A percentile compares a stretch with the other conserved stretches of the same genome.
Evolutionary conservation across 2,113 vertebrate genomes (phyloP).

Genomic region (Apus apus): DNA sequence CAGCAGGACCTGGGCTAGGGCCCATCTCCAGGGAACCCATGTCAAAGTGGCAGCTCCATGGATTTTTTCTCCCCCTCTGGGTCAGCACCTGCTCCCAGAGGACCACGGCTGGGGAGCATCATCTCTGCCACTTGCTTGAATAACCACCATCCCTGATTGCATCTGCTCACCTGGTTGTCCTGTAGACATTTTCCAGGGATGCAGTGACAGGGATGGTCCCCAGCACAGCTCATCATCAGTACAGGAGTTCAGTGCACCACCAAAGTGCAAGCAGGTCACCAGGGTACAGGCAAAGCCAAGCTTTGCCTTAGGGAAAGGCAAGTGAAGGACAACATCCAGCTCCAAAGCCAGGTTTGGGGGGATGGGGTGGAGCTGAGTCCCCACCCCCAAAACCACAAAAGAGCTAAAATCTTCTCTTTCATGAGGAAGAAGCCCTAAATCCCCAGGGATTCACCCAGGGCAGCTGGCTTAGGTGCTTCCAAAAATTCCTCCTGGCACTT

Average conservation of each 20-base stretch:
- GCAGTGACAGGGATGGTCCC: background rate
- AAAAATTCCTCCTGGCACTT: background rate
- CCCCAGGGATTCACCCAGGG: background rate
- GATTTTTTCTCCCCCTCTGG: conserved; percentile 12
- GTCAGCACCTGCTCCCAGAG: background rate
- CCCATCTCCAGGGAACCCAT: background rate
- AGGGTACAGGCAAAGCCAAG: background rate
- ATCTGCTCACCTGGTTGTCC: background rate
- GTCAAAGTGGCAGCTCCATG: conserved; percentile 27
- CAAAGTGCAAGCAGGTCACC: background rate
- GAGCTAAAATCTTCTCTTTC: background rate
- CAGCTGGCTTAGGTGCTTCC: background rate
- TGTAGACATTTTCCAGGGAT: background rate
- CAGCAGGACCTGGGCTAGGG: background rate
- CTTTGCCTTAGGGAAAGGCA: background rate
- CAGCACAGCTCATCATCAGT: accelerated
- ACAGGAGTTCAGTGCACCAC: background rate
- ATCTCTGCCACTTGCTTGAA: background rate
- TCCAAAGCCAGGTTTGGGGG: background rate
- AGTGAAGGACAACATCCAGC: background rate
- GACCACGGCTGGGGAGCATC: background rate
- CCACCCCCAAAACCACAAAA: accelerated
- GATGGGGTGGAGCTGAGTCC: background rate
- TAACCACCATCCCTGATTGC: accelerated
- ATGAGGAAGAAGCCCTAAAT: background rate